Evolutionary conservation across 2,797 vertebrate species (phyloP).

Genomic region (Microctenopoma steveboyesi): DNA sequence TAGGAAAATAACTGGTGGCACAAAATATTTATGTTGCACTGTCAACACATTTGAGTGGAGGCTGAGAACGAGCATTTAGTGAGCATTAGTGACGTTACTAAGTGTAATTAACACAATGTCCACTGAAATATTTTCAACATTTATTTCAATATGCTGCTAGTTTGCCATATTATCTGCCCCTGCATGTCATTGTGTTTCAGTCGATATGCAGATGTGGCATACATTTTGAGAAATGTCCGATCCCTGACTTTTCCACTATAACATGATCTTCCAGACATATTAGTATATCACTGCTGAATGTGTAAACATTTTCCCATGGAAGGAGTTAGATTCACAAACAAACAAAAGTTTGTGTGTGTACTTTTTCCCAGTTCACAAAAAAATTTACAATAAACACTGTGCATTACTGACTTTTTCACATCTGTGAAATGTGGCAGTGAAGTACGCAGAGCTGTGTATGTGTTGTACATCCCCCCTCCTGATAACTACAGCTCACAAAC

Average conservation of each 20-base stretch:
- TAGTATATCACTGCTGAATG: neutral
- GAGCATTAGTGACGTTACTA: slow-evolving; percentile 11
- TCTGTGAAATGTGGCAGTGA: slow-evolving; percentile 18
- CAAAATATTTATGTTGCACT: slow-evolving; percentile 46
- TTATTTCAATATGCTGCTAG: neutral
- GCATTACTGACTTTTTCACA: too few species aligned
- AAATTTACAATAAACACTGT: too few species aligned
- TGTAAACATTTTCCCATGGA: neutral
- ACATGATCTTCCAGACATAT: slow-evolving; percentile 4
- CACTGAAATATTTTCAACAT: too few species aligned
- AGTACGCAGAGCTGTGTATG: slow-evolving; percentile 20
- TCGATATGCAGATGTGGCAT: neutral
- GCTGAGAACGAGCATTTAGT: slow-evolving; percentile 24
- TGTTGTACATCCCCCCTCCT: slow-evolving; percentile 30
- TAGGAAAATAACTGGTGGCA: slow-evolving; percentile 71
- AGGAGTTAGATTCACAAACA: neutral
- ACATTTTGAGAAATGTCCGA: neutral
- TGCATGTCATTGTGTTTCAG: neutral
- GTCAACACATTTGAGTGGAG: slow-evolving; percentile 46
- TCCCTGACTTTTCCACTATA: neutral
- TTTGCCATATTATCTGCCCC: neutral
- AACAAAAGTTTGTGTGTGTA: too few species aligned
- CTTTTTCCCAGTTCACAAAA: too few species aligned
- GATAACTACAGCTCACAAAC: slow-evolving; percentile 21
- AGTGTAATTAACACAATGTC: slow-evolving; percentile 6